Percentiles rank a stretch among this genome's conserved stretches.
Evolutionary conservation across 2,888 invertebrate genomes (phyloP).

Genomic region (Smittia aterrima): DNA sequence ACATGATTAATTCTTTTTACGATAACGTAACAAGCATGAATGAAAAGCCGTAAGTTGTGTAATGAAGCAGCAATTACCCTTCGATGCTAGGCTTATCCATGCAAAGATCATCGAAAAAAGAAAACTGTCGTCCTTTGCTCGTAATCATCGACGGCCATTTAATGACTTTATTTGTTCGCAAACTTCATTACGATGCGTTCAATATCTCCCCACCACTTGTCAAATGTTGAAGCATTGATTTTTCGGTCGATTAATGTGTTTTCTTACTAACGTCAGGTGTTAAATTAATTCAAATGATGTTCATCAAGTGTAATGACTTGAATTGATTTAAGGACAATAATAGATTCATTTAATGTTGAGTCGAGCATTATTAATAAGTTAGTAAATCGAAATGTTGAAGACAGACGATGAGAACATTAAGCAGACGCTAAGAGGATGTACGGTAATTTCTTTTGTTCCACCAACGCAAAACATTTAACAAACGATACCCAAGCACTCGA

Average conservation of each 20-base stretch:
- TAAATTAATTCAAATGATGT: not conserved
- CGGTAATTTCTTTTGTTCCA: not conserved
- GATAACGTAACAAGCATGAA: not conserved
- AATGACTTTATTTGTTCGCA: slow-evolving; percentile 9
- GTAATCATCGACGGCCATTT: not conserved
- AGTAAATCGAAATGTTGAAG: too few species aligned
- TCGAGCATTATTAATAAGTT: too few species aligned
- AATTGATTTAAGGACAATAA: too few species aligned
- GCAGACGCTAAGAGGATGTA: too few species aligned
- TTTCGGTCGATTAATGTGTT: not conserved
- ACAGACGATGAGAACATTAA: too few species aligned
- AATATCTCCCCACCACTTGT: not conserved
- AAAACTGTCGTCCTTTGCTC: not conserved
- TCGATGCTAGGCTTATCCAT: not conserved
- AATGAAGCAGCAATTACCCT: slow-evolving; percentile 15
- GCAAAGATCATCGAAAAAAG: not conserved
- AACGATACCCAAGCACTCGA: not conserved
- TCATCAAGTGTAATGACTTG: too few species aligned
- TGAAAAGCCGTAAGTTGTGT: slow-evolving; percentile 1
- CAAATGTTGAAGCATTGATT: not conserved
- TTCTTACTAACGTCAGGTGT: not conserved
- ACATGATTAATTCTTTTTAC: too few species aligned
- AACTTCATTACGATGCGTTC: not conserved
- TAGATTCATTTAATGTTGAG: too few species aligned
- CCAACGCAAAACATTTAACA: not conserved